These are phyloP conservation scores for Sylvia atricapilla DNA, from an alignment of 2,113 vertebrate genomes.

Conservation along the genomic window DNA sequence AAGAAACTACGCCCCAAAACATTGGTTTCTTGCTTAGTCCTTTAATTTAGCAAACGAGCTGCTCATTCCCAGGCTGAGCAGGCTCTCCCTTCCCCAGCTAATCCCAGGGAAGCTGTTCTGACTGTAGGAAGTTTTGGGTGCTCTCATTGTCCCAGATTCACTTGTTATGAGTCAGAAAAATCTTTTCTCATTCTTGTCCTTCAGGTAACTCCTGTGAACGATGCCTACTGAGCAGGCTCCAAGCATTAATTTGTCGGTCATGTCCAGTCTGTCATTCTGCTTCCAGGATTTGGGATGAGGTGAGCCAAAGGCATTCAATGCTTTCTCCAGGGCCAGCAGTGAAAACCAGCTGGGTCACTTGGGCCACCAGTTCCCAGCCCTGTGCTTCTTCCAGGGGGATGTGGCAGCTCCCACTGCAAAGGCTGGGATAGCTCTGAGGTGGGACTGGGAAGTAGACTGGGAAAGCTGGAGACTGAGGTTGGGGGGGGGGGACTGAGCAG, in stretches of 20 bases:
- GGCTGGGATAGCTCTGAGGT: neutral
- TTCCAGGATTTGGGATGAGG: neutral
- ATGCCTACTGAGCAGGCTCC: neutral
- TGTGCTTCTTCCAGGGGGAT: neutral
- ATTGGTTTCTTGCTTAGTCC: neutral
- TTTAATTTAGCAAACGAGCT: neutral
- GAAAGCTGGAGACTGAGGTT: accelerated
- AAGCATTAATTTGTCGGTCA: neutral
- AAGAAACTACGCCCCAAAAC: neutral
- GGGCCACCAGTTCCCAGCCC: neutral
- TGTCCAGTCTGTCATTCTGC: neutral
- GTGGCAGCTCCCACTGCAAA: neutral
- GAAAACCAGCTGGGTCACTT: neutral
- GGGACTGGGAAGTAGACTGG: neutral
- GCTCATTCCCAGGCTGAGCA: neutral
- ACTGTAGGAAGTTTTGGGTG: neutral
- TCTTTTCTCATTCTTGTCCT: neutral
- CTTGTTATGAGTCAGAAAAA: neutral
- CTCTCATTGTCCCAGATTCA: neutral
- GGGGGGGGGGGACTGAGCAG: neutral
- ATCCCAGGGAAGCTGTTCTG: neutral
- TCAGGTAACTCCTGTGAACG: neutral
- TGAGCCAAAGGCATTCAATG: neutral
- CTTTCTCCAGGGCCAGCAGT: neutral
- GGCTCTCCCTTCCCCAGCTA: neutral